phyloP scores from a whole-genome alignment of 1,140 invertebrate genomes.

The Panagrolaimus sp. region DNA sequence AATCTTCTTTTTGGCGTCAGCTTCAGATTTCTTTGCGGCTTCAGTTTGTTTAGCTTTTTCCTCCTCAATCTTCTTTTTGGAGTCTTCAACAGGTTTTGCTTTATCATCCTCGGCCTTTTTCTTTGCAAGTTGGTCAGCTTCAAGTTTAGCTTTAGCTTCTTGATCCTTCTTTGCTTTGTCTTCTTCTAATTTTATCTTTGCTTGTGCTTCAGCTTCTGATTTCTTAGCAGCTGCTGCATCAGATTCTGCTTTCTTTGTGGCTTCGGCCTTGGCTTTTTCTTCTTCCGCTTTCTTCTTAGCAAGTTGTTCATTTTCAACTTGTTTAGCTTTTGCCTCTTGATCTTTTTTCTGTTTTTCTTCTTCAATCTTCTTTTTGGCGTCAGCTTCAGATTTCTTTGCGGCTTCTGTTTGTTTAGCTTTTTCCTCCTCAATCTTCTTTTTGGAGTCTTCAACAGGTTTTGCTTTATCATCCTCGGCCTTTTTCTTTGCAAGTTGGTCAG shows the following conservation, averaged over 20 bases:
- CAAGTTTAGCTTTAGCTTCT: conserved; percentile 4
- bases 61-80: background rate
- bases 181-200: background rate
- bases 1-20: background rate
- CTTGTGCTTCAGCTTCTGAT: background rate
- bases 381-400: background rate
- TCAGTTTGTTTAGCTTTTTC: background rate
- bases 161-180: background rate
- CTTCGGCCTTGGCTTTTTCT: background rate
- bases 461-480: background rate
- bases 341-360: background rate
- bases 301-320: background rate
- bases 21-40: background rate
- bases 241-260: no score
- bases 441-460: background rate
- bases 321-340: background rate
- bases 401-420: no score
- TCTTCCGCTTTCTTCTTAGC: conserved; percentile 4
- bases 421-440: background rate
- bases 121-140: background rate
- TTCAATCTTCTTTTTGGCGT: background rate
- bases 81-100: background rate
- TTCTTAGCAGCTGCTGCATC: conserved; percentile 6
- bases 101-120: no score
- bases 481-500: no score